Evolutionary conservation across 1,140 invertebrate species (phyloP).

Genomic region (Drosophila elegans): DNA sequence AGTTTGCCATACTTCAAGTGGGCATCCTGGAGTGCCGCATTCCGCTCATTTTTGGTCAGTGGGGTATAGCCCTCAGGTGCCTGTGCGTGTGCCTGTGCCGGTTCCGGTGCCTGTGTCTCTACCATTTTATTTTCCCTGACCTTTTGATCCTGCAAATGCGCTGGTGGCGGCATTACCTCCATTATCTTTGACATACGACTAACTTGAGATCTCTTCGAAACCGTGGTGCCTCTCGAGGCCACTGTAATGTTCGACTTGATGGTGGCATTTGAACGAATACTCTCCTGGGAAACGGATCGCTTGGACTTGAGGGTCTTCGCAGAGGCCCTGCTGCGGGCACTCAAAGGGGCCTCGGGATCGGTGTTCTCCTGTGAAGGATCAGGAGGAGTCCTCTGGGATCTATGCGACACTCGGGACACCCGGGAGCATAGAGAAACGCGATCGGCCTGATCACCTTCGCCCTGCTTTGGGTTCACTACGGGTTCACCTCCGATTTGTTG

Average conservation of each 20-base stretch:
- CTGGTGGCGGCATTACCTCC: slow-evolving; percentile 30
- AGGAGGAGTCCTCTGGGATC: neutral
- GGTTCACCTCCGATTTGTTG: neutral
- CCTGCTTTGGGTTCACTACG: neutral
- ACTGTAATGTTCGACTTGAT: slow-evolving; percentile 23
- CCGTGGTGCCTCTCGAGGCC: neutral
- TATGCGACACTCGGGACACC: neutral
- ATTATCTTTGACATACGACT: slow-evolving; percentile 6
- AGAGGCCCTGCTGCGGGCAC: slow-evolving; percentile 27
- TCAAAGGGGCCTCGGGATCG: slow-evolving; percentile 8
- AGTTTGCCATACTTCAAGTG: slow-evolving; percentile 32
- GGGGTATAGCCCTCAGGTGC: slow-evolving; percentile 19
- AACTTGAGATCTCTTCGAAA: neutral
- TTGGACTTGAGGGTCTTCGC: slow-evolving; percentile 1
- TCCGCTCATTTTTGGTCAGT: neutral
- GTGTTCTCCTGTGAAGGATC: neutral
- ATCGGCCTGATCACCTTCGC: slow-evolving; percentile 2
- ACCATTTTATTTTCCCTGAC: neutral
- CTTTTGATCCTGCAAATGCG: neutral
- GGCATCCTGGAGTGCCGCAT: slow-evolving; percentile 26
- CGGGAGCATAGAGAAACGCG: slow-evolving; percentile 4
- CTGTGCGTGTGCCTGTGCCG: no score
- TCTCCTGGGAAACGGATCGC: slow-evolving; percentile 30
- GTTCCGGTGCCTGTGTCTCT: no score
- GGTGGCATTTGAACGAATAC: slow-evolving; percentile 14